Conservation (phyloP, 2,888 invertebrate species). For the Tineola bisselliella region DNA sequence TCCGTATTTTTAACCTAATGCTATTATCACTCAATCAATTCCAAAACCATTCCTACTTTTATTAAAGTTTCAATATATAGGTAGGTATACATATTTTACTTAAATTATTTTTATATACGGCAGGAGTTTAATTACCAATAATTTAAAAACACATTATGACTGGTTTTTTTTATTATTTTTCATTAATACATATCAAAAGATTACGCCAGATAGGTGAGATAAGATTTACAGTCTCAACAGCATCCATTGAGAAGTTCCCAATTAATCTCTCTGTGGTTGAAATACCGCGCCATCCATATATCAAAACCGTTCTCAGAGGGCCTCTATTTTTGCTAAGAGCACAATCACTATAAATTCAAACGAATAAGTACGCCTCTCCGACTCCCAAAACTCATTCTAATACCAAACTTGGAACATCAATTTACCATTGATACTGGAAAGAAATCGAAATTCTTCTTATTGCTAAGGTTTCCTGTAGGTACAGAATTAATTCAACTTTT, state of each 20-base stretch:
- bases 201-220: neutral
- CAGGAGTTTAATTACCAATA: too few species aligned
- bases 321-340: constrained; percentile 18
- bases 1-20: too few species aligned
- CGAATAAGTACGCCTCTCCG: constrained; percentile 12
- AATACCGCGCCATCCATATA: constrained; percentile 21
- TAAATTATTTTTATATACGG: too few species aligned
- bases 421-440: constrained; percentile 17
- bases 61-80: too few species aligned
- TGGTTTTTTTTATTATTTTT: too few species aligned
- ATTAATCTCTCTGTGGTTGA: constrained; percentile 25
- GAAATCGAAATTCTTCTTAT: neutral
- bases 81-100: too few species aligned
- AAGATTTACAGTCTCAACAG: constrained; percentile 23
- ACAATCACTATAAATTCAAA: constrained; percentile 17
- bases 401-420: constrained; percentile 22
- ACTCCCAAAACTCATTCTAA: constrained; percentile 19
- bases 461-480: neutral
- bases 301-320: constrained; percentile 22
- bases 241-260: constrained; percentile 22
- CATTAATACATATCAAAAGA: neutral
- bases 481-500: neutral
- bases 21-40: too few species aligned
- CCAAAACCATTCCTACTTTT: too few species aligned
- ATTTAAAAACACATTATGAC: too few species aligned